A percentile compares a stretch with the other conserved stretches of the same genome.
phyloP scores from a whole-genome alignment of 2,888 invertebrate species.

The Nycteola revayana region DNA sequence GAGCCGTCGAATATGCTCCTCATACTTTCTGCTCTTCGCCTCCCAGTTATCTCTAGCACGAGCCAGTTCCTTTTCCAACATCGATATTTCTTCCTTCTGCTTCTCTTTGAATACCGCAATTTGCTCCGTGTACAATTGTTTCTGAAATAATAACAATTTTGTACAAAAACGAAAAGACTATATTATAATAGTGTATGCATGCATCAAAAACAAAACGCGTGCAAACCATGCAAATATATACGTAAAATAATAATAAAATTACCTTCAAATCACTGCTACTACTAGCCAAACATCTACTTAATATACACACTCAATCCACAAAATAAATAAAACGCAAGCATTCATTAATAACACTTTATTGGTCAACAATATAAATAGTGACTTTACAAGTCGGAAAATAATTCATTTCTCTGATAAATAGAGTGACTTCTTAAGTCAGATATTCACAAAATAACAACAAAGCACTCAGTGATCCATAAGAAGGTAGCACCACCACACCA shows the following conservation, averaged over 20 bases:
- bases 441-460: slow-evolving; percentile 11
- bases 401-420: no score
- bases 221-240: slow-evolving; percentile 38
- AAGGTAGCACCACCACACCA: slow-evolving; percentile 76
- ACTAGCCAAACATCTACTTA: slow-evolving; percentile 36
- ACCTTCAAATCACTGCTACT: slow-evolving; percentile 43
- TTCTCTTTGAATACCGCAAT: slow-evolving; percentile 74
- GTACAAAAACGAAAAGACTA: no score
- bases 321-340: slow-evolving; percentile 68
- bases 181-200: no score
- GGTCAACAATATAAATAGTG: slow-evolving; percentile 50
- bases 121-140: slow-evolving; percentile 84
- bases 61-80: slow-evolving; percentile 71
- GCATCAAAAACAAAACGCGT: slow-evolving; percentile 24
- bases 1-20: slow-evolving; percentile 65
- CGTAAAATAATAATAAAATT: slow-evolving; percentile 48
- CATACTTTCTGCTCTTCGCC: slow-evolving; percentile 57
- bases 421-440: background rate
- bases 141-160: slow-evolving; percentile 52
- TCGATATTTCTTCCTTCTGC: slow-evolving; percentile 76
- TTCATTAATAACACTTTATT: slow-evolving; percentile 58
- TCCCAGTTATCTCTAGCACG: slow-evolving; percentile 77
- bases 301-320: slow-evolving; percentile 50
- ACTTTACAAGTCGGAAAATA: slow-evolving; percentile 54
- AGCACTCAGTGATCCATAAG: slow-evolving; percentile 59